Evolutionary conservation across 2,888 invertebrate genomes (phyloP).

Genomic region (Mamestra brassicae): DNA sequence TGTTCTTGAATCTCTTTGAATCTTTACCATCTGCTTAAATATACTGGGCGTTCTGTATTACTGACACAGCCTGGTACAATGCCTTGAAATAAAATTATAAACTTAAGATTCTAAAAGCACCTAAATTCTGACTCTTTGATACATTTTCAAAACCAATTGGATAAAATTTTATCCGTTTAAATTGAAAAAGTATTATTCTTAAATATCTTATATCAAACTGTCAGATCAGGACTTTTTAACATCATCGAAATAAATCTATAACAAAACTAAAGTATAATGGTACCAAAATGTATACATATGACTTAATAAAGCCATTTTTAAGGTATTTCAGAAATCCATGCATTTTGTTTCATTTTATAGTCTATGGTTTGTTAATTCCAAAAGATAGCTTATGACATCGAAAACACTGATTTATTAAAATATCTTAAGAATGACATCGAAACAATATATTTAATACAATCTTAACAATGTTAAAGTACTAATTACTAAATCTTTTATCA

Average conservation of each 20-base stretch:
- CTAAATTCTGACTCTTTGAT: conserved; percentile 6
- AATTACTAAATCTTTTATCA: conserved; percentile 29
- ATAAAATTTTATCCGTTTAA: not conserved
- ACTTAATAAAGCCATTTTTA: conserved; percentile 15
- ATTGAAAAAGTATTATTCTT: not conserved
- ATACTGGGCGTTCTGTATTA: not conserved
- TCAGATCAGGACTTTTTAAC: not conserved
- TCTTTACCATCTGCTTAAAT: not conserved
- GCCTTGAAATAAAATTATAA: conserved; percentile 11
- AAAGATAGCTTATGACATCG: not conserved
- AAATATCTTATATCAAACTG: not conserved
- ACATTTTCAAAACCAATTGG: not conserved
- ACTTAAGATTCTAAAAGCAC: conserved; percentile 11
- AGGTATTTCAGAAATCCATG: conserved; percentile 15
- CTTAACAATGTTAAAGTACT: conserved; percentile 13
- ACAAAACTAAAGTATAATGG: conserved; percentile 33
- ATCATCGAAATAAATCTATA: conserved; percentile 11
- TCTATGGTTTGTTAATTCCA: not conserved
- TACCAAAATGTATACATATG: conserved; percentile 28
- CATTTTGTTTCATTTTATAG: not conserved
- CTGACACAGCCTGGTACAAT: not conserved
- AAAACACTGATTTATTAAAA: not conserved
- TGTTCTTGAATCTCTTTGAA: not conserved
- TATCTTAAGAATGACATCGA: conserved; percentile 21
- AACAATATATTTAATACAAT: conserved; percentile 33